Evolutionary conservation across 2,888 invertebrate species (phyloP).

Genomic region (Oligia strigilis): DNA sequence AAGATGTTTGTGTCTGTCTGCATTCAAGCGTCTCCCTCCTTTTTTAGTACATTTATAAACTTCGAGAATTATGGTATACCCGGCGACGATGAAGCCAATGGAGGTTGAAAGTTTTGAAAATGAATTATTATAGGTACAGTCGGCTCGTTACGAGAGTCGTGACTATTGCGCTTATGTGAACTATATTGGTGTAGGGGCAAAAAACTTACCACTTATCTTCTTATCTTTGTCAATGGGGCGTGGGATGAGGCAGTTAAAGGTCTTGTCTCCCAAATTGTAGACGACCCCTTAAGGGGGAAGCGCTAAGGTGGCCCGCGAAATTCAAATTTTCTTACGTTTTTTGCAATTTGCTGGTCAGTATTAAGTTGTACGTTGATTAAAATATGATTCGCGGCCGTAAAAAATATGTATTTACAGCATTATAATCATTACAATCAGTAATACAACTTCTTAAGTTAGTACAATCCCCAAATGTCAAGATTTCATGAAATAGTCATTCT

Average conservation of each 20-base stretch:
- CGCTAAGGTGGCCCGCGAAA: too few species aligned
- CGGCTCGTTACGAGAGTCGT: not conserved
- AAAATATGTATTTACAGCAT: too few species aligned
- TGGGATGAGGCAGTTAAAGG: not conserved
- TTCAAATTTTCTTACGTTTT: too few species aligned
- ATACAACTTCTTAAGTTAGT: too few species aligned
- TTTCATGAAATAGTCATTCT: too few species aligned
- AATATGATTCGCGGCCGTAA: too few species aligned
- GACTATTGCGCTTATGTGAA: not conserved
- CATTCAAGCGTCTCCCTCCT: constrained; percentile 33
- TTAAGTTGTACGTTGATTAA: too few species aligned
- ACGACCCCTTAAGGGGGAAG: not conserved
- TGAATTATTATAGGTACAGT: not conserved
- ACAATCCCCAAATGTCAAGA: too few species aligned
- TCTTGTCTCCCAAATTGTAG: constrained; percentile 8
- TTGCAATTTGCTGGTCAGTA: too few species aligned
- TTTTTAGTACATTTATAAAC: constrained; percentile 30
- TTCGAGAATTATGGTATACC: not conserved
- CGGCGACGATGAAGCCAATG: not conserved
- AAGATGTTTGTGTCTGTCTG: constrained; percentile 34
- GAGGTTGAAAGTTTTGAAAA: not conserved
- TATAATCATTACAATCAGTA: too few species aligned
- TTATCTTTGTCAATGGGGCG: not conserved
- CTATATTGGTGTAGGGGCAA: not conserved
- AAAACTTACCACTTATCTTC: not conserved